A percentile compares a stretch with the other conserved stretches of the same genome.
These are phyloP conservation scores for Diplodus puntazzo DNA, from an alignment of 2,797 vertebrate species.

Conservation along the genomic window DNA sequence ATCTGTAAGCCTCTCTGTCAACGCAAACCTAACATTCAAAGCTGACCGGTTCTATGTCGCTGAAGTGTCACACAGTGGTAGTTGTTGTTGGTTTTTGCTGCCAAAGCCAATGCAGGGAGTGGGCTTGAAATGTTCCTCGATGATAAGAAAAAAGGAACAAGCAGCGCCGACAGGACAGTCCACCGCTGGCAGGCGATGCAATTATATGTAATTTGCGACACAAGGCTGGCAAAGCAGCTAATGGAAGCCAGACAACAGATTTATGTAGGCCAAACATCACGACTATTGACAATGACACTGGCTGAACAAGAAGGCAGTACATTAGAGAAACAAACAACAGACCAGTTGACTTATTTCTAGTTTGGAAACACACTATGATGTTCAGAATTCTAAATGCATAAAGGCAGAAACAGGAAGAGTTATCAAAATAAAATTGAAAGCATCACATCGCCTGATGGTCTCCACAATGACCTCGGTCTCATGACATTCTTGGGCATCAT, in stretches of 20 bases:
- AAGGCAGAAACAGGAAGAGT: neutral
- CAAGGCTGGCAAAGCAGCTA: neutral
- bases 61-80: neutral
- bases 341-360: neutral
- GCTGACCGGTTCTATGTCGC: neutral
- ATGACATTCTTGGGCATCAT: neutral
- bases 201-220: constrained; percentile 20
- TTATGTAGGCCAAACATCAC: constrained; percentile 7
- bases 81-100: neutral
- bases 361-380: neutral
- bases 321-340: constrained; percentile 5
- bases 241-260: constrained; percentile 5
- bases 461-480: neutral
- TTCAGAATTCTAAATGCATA: neutral
- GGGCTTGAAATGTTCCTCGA: neutral
- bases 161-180: neutral
- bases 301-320: neutral
- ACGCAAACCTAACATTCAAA: neutral
- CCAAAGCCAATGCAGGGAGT: neutral
- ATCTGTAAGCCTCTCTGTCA: neutral
- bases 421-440: neutral
- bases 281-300: neutral
- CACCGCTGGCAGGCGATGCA: neutral
- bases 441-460: neutral
- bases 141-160: constrained; percentile 10